Percentiles rank a stretch among this genome's conserved stretches.
Evolutionary conservation across 2,888 invertebrate species (phyloP).

Genomic region (Petrolisthes manimaculis): DNA sequence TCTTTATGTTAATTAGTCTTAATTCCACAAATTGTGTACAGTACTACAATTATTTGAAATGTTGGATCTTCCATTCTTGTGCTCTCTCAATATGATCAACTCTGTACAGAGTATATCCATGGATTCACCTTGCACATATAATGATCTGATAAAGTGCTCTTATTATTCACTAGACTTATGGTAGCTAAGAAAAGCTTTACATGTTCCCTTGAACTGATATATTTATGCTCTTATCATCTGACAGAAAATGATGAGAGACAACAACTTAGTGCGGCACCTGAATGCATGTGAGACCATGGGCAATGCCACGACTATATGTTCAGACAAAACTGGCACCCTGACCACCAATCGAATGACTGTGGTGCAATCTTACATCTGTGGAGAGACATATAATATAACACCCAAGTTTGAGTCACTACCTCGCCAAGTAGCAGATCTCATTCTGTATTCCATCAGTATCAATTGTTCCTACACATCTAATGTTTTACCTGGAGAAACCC

Average conservation of each 20-base stretch:
- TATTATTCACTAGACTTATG: not conserved
- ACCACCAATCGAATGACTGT: constrained; percentile 99
- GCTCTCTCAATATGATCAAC: too few relatives aligned
- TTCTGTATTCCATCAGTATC: constrained; percentile 89
- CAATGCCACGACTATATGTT: constrained; percentile 99
- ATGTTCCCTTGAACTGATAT: constrained; percentile 54
- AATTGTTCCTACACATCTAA: constrained; percentile 98
- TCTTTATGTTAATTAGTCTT: too few relatives aligned
- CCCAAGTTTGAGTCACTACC: constrained; percentile 87
- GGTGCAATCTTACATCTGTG: constrained; percentile 95
- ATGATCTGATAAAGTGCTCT: too few relatives aligned
- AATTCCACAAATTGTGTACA: too few relatives aligned
- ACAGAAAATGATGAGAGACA: constrained; percentile 99
- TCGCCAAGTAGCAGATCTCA: constrained; percentile 82
- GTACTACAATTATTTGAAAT: too few relatives aligned
- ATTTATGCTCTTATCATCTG: constrained; percentile 66
- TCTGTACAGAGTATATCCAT: too few relatives aligned
- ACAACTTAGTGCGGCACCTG: constrained; percentile 97
- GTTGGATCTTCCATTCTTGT: too few relatives aligned
- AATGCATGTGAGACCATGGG: constrained; percentile 99
- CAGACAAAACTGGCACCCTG: constrained; percentile 98
- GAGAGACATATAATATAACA: constrained; percentile 88
- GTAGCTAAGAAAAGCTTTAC: not conserved
- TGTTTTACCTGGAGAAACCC: constrained; percentile 87
- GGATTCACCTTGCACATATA: too few relatives aligned